Evolutionary conservation across 2,113 vertebrate species (phyloP).

Genomic region (Mesoclemmys tuberculata): DNA sequence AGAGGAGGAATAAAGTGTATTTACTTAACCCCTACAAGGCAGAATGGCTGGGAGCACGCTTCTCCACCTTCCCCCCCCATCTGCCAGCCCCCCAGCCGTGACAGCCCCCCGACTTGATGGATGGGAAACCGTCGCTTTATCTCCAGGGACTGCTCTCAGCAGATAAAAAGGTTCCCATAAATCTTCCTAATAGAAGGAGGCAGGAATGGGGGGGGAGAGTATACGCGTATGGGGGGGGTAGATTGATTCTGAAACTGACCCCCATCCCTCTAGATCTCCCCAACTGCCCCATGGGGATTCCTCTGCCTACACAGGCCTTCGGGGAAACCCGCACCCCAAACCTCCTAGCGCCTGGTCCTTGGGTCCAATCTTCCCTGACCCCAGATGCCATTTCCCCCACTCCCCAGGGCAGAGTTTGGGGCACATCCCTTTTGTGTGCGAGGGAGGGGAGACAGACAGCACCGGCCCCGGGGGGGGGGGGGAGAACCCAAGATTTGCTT

Average conservation of each 20-base stretch:
- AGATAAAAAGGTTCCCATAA: constrained; percentile 26
- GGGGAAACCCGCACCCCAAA: neutral
- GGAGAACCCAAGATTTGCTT: too few relatives aligned
- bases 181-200: constrained; percentile 2
- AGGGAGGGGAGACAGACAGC: too few relatives aligned
- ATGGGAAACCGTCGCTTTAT: neutral
- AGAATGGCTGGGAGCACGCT: neutral
- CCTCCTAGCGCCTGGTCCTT: neutral
- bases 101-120: neutral
- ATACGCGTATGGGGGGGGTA: neutral
- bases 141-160: neutral
- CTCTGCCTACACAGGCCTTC: too few relatives aligned
- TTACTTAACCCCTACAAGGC: constrained; percentile 3
- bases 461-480: too few relatives aligned
- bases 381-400: too few relatives aligned
- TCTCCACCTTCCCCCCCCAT: neutral
- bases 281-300: neutral
- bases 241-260: neutral
- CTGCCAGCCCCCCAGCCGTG: neutral
- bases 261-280: too few relatives aligned
- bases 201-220: neutral
- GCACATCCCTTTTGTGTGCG: too few relatives aligned
- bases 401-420: neutral
- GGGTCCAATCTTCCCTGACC: neutral
- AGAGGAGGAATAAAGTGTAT: neutral